Conservation (phyloP, 2,888 invertebrate species). For the Stictocephala bisonia region DNA sequence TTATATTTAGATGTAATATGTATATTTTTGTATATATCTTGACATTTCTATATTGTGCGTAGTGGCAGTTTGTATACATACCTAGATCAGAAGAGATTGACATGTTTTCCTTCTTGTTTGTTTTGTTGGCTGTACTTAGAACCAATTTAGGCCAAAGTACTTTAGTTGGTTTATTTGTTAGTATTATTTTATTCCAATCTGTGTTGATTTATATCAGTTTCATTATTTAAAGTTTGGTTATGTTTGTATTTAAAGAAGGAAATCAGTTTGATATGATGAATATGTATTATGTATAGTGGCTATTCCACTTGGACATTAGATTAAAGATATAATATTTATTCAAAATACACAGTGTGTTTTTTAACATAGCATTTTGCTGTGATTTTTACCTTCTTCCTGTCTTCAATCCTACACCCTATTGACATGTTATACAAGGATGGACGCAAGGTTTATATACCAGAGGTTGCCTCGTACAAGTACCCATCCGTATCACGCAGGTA, state of each 20-base stretch:
- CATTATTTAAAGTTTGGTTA: constrained; percentile 29
- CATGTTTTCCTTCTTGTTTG: constrained; percentile 44
- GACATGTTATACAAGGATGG: too few relatives aligned
- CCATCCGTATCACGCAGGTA: too few relatives aligned
- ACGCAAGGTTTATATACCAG: too few relatives aligned
- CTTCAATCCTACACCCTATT: too few relatives aligned
- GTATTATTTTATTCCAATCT: constrained; percentile 15
- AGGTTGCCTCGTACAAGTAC: too few relatives aligned
- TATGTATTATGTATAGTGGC: constrained; percentile 41
- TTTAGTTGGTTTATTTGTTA: constrained; percentile 34
- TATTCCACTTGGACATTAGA: constrained; percentile 40
- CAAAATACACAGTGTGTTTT: constrained; percentile 37
- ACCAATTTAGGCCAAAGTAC: constrained; percentile 37
- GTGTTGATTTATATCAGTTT: constrained; percentile 32
- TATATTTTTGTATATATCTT: constrained; percentile 56
- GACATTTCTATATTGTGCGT: constrained; percentile 49
- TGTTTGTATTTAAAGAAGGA: constrained; percentile 39
- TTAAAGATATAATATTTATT: constrained; percentile 49
- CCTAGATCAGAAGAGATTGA: constrained; percentile 9
- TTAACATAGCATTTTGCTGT: too few relatives aligned
- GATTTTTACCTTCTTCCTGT: too few relatives aligned
- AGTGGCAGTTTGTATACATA: constrained; percentile 41
- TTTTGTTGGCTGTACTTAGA: constrained; percentile 39
- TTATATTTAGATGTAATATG: constrained; percentile 53
- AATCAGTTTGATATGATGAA: constrained; percentile 20